Conservation (phyloP, 2,797 vertebrate genomes). For the Hypotaenidia okinawae region DNA sequence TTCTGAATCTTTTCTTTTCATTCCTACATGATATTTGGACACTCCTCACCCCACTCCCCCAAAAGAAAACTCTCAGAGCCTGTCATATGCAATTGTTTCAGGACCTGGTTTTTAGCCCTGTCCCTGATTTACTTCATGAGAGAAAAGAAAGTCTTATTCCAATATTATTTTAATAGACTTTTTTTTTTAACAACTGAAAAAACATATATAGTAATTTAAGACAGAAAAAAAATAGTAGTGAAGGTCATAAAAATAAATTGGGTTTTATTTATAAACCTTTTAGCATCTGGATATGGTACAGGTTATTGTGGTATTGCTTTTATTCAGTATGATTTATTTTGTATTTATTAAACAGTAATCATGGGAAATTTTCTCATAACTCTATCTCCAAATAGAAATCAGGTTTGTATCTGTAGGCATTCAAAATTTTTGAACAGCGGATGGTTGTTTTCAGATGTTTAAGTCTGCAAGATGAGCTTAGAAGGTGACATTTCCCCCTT, state of each 20-base stretch:
- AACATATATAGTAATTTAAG: not conserved
- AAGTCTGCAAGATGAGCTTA: not conserved
- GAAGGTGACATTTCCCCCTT: fast-evolving
- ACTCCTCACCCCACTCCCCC: too few species aligned
- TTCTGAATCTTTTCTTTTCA: not conserved
- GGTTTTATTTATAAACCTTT: not conserved
- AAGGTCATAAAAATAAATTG: not conserved
- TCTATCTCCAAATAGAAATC: not conserved
- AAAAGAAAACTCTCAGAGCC: not conserved
- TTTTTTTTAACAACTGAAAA: not conserved
- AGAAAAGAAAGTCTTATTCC: not conserved
- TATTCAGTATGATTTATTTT: not conserved
- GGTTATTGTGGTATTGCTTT: not conserved
- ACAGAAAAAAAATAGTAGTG: not conserved
- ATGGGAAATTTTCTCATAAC: not conserved
- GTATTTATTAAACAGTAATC: not conserved
- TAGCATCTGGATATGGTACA: not conserved
- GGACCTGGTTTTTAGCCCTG: not conserved
- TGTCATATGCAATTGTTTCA: not conserved
- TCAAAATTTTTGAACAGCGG: not conserved
- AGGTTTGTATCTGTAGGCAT: not conserved
- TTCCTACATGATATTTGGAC: not conserved
- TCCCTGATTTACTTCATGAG: not conserved
- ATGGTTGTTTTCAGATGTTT: not conserved
- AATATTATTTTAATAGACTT: not conserved